Evolutionary conservation across 1,140 invertebrate genomes (phyloP).

Genomic region (Fopius arisanus): DNA sequence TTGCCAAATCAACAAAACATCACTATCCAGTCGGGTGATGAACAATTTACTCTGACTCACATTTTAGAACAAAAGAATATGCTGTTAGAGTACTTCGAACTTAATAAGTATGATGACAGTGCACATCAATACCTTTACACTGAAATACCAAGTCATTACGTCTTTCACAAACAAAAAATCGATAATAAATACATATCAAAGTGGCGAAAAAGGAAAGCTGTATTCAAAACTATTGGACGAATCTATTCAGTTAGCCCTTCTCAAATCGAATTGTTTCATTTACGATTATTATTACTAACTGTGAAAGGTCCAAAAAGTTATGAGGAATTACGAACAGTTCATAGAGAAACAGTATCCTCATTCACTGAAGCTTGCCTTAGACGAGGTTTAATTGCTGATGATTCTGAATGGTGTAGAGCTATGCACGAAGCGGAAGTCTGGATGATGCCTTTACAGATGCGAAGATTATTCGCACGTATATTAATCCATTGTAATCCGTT

Average conservation of each 20-base stretch:
- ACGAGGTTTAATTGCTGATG: slow-evolving; percentile 27
- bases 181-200: neutral
- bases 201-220: slow-evolving; percentile 9
- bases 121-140: neutral
- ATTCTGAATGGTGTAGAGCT: slow-evolving; percentile 26
- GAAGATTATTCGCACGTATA: slow-evolving; percentile 24
- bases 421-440: slow-evolving; percentile 23
- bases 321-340: slow-evolving; percentile 12
- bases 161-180: slow-evolving; percentile 10
- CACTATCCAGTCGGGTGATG: neutral
- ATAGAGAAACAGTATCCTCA: neutral
- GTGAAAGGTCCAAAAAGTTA: slow-evolving; percentile 21
- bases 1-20: slow-evolving; percentile 21
- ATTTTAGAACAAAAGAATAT: slow-evolving; percentile 21
- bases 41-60: slow-evolving; percentile 16
- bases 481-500: slow-evolving; percentile 22
- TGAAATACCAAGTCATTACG: neutral
- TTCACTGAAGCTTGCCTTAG: slow-evolving; percentile 24
- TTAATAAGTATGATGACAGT: neutral
- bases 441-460: slow-evolving; percentile 28
- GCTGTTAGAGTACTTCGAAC: slow-evolving; percentile 16
- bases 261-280: slow-evolving; percentile 25
- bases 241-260: neutral
- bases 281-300: slow-evolving; percentile 13
- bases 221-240: neutral